Evolutionary conservation across 2,113 vertebrate genomes (phyloP).

Genomic region (Cettia cetti): DNA sequence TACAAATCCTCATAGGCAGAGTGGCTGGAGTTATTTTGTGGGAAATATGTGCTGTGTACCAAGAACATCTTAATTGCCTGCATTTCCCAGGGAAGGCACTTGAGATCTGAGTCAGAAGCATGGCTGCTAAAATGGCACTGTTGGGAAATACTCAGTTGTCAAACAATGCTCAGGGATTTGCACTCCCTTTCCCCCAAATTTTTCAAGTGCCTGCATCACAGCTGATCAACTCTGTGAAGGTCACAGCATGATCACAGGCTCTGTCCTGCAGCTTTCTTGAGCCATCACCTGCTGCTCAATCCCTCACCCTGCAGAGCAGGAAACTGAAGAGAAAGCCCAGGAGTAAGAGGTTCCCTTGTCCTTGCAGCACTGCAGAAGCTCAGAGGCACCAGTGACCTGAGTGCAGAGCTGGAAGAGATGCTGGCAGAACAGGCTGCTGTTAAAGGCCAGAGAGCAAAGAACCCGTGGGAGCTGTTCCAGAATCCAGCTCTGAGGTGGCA

Average conservation of each 20-base stretch:
- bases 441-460: constrained; percentile 57
- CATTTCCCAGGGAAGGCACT: not conserved
- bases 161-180: not conserved
- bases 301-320: not conserved
- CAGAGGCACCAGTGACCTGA: constrained; percentile 72
- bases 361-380: constrained; percentile 78
- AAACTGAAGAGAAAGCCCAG: not conserved
- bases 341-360: not conserved
- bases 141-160: not conserved
- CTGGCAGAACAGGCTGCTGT: constrained; percentile 78
- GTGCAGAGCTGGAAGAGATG: constrained; percentile 82
- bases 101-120: not conserved
- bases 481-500: constrained; percentile 79
- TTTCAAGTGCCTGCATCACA: not conserved
- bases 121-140: not conserved
- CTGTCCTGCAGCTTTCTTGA: not conserved
- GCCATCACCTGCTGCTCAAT: not conserved
- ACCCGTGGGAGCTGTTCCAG: constrained; percentile 78
- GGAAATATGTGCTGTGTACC: not conserved
- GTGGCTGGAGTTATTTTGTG: not conserved
- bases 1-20: not conserved
- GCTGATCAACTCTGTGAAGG: not conserved
- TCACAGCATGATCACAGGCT: not conserved
- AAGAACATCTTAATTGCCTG: not conserved
- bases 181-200: not conserved